Base-by-base conservation (phyloP, 2,113 vertebrate genomes). In the Tetraodon nigroviridis region DNA sequence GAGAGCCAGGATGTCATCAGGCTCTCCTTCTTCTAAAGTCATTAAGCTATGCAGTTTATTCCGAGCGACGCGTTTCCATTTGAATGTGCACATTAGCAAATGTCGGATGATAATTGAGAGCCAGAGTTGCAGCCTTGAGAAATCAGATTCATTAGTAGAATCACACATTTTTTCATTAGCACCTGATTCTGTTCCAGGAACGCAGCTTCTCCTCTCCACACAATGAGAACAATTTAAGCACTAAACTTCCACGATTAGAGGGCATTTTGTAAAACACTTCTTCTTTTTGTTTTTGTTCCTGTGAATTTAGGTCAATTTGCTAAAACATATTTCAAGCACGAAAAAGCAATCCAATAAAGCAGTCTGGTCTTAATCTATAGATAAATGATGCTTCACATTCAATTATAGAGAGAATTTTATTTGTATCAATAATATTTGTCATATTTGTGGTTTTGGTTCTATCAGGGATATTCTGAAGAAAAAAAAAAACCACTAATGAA, bases 81-180 rank as follows among this genome's bases (percentile, higher is more conserved):
- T 80, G 84, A 87, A 88, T 81, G 83, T 80, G 81, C 78, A 83
- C 83, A 89, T 89, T 89, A 87, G 75, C 60, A 51, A 84, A 84
- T 84, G 78, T 84, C 80, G 88, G 84, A 88, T 90, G 86, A 90
- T 90, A 87, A 89, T 89, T 87, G 86, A 87, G 83, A 84, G 86
- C 87, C 88, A 87, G 81, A 89, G 84, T 84, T 81, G 84, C 86
- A 84, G 81, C 84, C 87, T 78, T 80, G 84, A 83, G 83, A 84
- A 87, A 89, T 79, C 70, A 46, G 83, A 82, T 89, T 91, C 85
- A 90, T 91, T 91, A 91, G 86, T 67, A 70, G 76, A 90, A 70
- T 90, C 84, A 82, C 85, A 82, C 76, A 71, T 82, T 87, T 88
- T 37, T 90, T 85, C 81, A 87, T 89, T 89, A 89, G 79, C 87